Percentiles rank a stretch among this genome's conserved stretches.
Evolutionary conservation across 2,113 vertebrate species (phyloP).

Genomic region (Hippolais icterina): DNA sequence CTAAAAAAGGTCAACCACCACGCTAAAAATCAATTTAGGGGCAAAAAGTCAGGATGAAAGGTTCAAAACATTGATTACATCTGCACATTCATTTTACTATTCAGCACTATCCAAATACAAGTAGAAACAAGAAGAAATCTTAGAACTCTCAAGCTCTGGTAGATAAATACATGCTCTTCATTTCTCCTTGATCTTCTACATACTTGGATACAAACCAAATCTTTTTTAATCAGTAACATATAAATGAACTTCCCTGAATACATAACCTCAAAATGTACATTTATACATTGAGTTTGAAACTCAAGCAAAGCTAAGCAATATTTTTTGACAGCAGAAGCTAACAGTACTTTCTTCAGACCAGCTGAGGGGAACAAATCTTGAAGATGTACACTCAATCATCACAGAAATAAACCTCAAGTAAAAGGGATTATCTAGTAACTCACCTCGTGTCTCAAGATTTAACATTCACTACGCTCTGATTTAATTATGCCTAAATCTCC

Average conservation of each 20-base stretch:
- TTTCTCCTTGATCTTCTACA: neutral
- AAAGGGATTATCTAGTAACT: neutral
- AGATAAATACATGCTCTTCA: neutral
- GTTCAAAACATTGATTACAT: neutral
- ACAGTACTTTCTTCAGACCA: neutral
- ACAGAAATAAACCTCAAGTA: neutral
- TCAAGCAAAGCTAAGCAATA: neutral
- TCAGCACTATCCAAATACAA: neutral
- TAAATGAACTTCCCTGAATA: neutral
- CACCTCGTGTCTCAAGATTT: neutral
- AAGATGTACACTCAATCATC: neutral
- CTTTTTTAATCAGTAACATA: neutral
- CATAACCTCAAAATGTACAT: neutral
- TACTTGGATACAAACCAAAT: neutral
- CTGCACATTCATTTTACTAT: neutral
- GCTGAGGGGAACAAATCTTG: neutral
- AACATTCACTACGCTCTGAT: neutral
- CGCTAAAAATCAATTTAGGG: neutral
- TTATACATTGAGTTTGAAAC: neutral
- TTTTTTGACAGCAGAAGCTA: neutral
- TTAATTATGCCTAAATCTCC: neutral
- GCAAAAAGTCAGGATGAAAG: neutral
- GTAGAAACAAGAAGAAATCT: neutral
- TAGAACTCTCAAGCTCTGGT: neutral
- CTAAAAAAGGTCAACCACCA: neutral